A percentile compares a stretch with the other conserved stretches of the same genome.
Evolutionary conservation across 2,113 vertebrate species (phyloP).

Genomic region (Trichomycterus rosablanca): DNA sequence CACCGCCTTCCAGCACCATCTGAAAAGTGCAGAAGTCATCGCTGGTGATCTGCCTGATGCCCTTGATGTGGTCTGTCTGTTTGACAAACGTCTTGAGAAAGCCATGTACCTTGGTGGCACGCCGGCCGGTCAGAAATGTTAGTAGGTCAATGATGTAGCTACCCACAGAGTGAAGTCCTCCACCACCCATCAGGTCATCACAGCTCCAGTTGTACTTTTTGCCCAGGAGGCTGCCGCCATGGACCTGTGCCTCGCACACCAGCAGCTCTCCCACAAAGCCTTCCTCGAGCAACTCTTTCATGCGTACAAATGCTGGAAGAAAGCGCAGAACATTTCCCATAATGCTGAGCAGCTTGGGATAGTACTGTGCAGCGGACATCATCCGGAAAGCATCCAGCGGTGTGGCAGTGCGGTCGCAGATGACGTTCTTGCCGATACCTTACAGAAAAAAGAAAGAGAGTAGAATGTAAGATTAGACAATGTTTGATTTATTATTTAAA

Average conservation of each 20-base stretch:
- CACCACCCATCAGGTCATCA: constrained; percentile 94
- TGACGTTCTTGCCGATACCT: constrained; percentile 98
- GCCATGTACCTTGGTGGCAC: constrained; percentile 87
- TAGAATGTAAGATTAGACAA: constrained; percentile 6
- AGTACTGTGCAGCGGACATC: constrained; percentile 97
- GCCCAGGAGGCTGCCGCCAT: constrained; percentile 89
- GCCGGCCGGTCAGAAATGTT: constrained; percentile 90
- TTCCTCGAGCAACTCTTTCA: constrained; percentile 95
- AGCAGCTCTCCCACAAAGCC: constrained; percentile 91
- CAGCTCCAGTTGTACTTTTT: constrained; percentile 99
- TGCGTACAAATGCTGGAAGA: constrained; percentile 88
- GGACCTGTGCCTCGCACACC: constrained; percentile 96
- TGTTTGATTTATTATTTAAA: too few relatives aligned
- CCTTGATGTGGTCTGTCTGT: constrained; percentile 93
- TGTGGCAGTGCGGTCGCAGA: constrained; percentile 92
- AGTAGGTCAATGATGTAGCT: constrained; percentile 98
- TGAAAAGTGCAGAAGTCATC: constrained; percentile 98
- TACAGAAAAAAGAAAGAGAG: constrained; percentile 22
- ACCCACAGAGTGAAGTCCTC: constrained; percentile 92
- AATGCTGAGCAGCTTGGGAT: constrained; percentile 97
- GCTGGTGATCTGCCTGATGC: constrained; percentile 97
- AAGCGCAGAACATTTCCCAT: constrained; percentile 97
- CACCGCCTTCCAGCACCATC: constrained; percentile 91
- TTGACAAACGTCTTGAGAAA: constrained; percentile 97
- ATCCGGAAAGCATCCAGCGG: constrained; percentile 94